Conservation (phyloP, 2,888 invertebrate species). For the Dynastes grantii region DNA sequence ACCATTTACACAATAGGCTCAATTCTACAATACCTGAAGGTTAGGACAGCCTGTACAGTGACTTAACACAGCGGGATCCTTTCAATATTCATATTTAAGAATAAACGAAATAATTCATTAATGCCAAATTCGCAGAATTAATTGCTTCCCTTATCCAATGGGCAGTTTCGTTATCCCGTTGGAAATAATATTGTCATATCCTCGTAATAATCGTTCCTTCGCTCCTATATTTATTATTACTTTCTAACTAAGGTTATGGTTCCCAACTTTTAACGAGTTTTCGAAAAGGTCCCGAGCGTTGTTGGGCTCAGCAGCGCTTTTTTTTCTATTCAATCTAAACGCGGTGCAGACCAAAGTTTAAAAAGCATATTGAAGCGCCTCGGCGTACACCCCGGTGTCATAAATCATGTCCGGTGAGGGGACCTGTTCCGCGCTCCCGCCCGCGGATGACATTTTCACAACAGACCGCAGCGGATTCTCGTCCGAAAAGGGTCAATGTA, state of each 20-base stretch:
- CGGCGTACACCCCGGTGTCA: not conserved
- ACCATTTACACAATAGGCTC: too few relatives aligned
- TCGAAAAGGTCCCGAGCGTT: not conserved
- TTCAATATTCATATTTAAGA: too few relatives aligned
- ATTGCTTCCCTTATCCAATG: too few relatives aligned
- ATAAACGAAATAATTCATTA: too few relatives aligned
- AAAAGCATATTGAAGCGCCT: constrained; percentile 14
- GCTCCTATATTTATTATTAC: not conserved
- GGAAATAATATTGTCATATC: too few relatives aligned
- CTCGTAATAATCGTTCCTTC: too few relatives aligned
- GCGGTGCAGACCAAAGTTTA: not conserved
- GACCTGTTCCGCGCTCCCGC: constrained; percentile 4
- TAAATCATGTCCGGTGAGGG: constrained; percentile 20
- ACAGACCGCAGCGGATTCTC: constrained; percentile 13
- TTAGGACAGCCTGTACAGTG: too few relatives aligned
- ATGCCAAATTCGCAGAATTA: too few relatives aligned
- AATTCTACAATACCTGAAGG: too few relatives aligned
- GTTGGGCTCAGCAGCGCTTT: not conserved
- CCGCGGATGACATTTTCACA: constrained; percentile 41
- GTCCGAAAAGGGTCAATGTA: constrained; percentile 34
- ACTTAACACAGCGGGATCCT: too few relatives aligned
- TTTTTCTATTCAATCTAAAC: constrained; percentile 2
- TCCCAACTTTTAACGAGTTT: constrained; percentile 9
- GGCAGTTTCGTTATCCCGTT: too few relatives aligned
- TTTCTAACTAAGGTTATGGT: not conserved